Evolutionary conservation across 92 coral and sea anemone genomes (phyloP).

Genomic region (Nematostella vectensis): DNA sequence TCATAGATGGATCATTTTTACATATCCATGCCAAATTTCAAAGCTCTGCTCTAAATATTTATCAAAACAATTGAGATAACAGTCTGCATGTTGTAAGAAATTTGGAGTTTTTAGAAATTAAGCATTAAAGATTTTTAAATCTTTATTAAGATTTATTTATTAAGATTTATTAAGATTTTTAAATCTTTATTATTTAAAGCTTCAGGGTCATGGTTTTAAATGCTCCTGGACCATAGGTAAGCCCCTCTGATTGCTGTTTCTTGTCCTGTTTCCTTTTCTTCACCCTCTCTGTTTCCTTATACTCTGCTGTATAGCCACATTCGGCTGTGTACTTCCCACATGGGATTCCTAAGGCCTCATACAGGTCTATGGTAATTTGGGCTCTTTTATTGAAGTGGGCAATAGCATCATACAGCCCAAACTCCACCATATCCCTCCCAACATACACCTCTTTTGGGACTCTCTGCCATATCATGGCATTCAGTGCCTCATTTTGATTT

Average conservation of each 20-base stretch:
- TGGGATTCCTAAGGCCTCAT: constrained; percentile 3
- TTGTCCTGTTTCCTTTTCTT: constrained; percentile 1
- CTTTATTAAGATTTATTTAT: too few species aligned
- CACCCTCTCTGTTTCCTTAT: constrained; percentile 12
- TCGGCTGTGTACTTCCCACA: constrained; percentile 13
- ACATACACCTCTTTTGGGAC: constrained; percentile 21
- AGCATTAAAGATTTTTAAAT: background rate
- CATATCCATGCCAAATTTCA: constrained; percentile 1
- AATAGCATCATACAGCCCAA: constrained; percentile 30
- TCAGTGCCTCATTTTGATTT: constrained; percentile 24
- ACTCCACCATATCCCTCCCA: constrained; percentile 10
- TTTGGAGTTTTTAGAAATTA: background rate
- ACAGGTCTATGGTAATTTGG: constrained; percentile 7
- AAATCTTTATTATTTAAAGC: too few species aligned
- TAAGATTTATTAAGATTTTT: too few species aligned
- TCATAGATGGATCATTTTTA: background rate
- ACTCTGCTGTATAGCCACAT: constrained; percentile 4
- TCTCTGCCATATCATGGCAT: constrained; percentile 21
- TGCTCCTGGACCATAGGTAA: constrained; percentile 22
- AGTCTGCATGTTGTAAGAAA: constrained; percentile 1
- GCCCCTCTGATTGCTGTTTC: constrained; percentile 19
- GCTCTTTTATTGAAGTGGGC: constrained; percentile 25
- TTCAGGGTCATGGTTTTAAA: constrained; percentile 7
- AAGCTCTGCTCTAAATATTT: background rate
- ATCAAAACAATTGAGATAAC: background rate